Conservation (phyloP, 2,888 invertebrate genomes). For the Pomacea canaliculata region DNA sequence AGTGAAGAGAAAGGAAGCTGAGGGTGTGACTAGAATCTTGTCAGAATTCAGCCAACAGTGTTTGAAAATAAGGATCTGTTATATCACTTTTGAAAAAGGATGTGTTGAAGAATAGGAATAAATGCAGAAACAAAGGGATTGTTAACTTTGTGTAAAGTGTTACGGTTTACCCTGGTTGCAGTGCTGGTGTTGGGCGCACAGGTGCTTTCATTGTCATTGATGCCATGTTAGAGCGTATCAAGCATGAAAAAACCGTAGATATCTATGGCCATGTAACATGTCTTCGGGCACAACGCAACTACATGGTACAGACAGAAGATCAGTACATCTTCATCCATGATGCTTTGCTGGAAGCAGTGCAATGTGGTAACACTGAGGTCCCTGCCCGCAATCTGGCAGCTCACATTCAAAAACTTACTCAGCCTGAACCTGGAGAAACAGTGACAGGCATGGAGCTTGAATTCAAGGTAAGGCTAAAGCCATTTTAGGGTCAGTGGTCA, state of each 20-base stretch:
- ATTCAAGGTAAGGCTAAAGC: constrained; percentile 57
- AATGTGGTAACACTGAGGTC: constrained; percentile 96
- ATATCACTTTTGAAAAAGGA: too few relatives aligned
- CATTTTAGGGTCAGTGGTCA: too few relatives aligned
- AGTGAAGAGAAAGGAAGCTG: too few relatives aligned
- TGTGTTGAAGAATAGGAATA: too few relatives aligned
- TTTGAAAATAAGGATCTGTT: too few relatives aligned
- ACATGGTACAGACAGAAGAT: constrained; percentile 98
- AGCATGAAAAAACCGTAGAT: constrained; percentile 97
- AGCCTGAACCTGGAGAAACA: constrained; percentile 73
- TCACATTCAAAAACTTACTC: constrained; percentile 95
- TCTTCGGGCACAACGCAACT: constrained; percentile 96
- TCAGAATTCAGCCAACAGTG: too few relatives aligned
- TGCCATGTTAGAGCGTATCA: constrained; percentile 96
- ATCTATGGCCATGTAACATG: constrained; percentile 99
- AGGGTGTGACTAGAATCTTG: too few relatives aligned
- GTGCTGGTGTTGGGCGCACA: constrained; percentile 89
- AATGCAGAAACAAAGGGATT: too few relatives aligned
- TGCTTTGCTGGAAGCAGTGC: constrained; percentile 94
- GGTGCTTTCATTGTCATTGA: constrained; percentile 99
- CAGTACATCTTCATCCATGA: constrained; percentile 99
- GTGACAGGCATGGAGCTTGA: constrained; percentile 69
- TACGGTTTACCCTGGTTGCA: constrained; percentile 59
- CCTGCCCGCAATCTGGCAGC: constrained; percentile 93
- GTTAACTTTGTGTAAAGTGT: too few relatives aligned